phyloP scores from a whole-genome alignment of 2,113 vertebrate genomes.

The Mastomys coucha region DNA sequence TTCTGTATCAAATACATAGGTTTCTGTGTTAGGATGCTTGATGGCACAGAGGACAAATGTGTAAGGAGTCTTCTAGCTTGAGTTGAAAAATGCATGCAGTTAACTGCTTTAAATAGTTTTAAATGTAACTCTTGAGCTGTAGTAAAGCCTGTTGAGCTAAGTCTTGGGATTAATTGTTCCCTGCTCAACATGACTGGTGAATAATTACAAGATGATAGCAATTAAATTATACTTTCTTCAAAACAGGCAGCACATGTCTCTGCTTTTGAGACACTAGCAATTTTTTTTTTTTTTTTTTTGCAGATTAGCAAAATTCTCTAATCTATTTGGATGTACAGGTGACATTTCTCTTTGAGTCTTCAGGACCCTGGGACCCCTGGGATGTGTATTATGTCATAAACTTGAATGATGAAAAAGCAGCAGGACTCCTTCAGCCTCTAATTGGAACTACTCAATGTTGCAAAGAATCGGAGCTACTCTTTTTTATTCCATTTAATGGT shows the following conservation, averaged over 20 bases:
- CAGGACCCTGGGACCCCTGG: conserved; percentile 80
- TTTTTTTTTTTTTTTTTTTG: conserved; percentile 71
- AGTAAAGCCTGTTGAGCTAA: conserved; percentile 76
- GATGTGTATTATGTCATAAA: conserved; percentile 83
- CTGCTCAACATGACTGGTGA: conserved; percentile 82
- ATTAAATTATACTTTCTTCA: conserved; percentile 83
- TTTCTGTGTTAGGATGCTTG: conserved; percentile 62
- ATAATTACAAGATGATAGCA: conserved; percentile 72
- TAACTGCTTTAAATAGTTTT: conserved; percentile 77
- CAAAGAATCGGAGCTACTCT: conserved; percentile 82
- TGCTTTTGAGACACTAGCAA: conserved; percentile 70
- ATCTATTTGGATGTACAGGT: conserved; percentile 82
- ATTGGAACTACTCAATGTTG: conserved; percentile 83
- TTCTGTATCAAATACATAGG: conserved; percentile 41
- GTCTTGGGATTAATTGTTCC: conserved; percentile 82
- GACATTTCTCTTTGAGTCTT: conserved; percentile 83
- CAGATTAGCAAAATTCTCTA: conserved; percentile 81
- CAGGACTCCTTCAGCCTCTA: conserved; percentile 83
- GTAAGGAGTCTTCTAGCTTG: conserved; percentile 54
- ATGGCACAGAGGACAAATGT: conserved; percentile 55
- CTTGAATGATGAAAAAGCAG: conserved; percentile 85
- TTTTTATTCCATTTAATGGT: conserved; percentile 81
- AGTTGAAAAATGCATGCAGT: conserved; percentile 49
- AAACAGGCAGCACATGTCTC: conserved; percentile 74
- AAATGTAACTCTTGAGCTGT: conserved; percentile 72